phyloP scores from a whole-genome alignment of 1,140 invertebrate species.

The Brachionus manjavacas region DNA sequence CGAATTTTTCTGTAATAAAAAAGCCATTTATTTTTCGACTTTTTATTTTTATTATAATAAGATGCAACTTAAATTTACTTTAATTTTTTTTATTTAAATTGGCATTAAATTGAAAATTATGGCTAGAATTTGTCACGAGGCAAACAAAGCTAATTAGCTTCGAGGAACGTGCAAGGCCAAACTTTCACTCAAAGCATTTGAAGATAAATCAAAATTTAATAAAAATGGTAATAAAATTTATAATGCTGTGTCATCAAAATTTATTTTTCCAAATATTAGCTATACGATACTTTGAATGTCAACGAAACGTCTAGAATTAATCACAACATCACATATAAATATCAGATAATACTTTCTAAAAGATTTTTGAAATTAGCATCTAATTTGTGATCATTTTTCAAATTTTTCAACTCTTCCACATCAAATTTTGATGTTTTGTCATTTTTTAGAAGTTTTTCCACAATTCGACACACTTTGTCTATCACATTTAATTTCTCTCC shows the following conservation, averaged over 20 bases:
- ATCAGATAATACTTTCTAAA: not conserved
- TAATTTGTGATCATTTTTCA: constrained; percentile 1
- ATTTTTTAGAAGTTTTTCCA: not conserved
- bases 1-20: no score
- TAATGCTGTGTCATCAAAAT: not conserved
- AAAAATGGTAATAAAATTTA: not conserved
- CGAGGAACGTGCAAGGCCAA: not conserved
- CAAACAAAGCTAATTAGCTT: not conserved
- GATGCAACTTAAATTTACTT: no score
- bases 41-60: no score
- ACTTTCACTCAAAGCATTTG: not conserved
- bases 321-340: not conserved
- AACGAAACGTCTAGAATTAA: not conserved
- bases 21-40: no score
- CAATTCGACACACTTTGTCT: not conserved
- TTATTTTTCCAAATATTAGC: not conserved
- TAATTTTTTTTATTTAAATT: not conserved
- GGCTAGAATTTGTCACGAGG: not conserved
- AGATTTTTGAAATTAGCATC: not conserved
- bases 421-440: not conserved
- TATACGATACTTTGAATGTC: not conserved
- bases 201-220: not conserved
- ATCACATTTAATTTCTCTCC: not conserved
- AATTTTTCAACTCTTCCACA: not conserved
- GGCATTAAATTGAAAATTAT: not conserved